phyloP scores from a whole-genome alignment of 2,797 vertebrate species.

The Cyclopterus lumpus region DNA sequence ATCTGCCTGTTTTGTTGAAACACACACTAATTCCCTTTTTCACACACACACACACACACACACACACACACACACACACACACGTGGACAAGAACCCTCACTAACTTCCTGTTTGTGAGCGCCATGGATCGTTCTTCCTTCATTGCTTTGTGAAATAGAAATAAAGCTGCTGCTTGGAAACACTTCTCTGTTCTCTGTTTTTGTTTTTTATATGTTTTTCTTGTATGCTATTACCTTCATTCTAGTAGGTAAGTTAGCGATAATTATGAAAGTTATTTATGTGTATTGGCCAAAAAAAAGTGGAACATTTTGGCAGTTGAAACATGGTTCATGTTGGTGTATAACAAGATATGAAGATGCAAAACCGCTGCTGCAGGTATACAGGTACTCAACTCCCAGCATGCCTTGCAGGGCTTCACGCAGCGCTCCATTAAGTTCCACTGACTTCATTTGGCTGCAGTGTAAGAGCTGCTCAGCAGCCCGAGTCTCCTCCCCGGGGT shows the following conservation, averaged over 20 bases:
- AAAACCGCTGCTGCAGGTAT: neutral
- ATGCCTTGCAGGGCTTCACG: neutral
- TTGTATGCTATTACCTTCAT: too few relatives aligned
- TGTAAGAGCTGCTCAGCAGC: neutral
- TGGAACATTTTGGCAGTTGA: neutral
- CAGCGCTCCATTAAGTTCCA: neutral
- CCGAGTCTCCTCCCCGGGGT: neutral
- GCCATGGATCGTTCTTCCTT: neutral
- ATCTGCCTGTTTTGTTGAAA: slow-evolving; percentile 49
- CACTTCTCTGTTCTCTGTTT: neutral
- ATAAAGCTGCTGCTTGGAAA: neutral
- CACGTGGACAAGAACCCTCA: neutral
- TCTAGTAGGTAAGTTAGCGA: neutral
- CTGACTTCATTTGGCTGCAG: slow-evolving; percentile 11
- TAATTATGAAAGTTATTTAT: neutral
- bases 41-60: slow-evolving; percentile 1
- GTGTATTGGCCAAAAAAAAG: neutral
- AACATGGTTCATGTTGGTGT: neutral
- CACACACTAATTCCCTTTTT: slow-evolving; percentile 13
- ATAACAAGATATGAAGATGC: neutral
- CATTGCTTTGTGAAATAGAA: neutral
- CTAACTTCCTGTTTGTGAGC: slow-evolving; percentile 23
- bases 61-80: neutral
- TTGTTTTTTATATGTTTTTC: too few relatives aligned
- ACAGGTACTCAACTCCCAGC: slow-evolving; percentile 4